Evolutionary conservation across 2,888 invertebrate species (phyloP).

Genomic region (Anagyrus pseudococci): DNA sequence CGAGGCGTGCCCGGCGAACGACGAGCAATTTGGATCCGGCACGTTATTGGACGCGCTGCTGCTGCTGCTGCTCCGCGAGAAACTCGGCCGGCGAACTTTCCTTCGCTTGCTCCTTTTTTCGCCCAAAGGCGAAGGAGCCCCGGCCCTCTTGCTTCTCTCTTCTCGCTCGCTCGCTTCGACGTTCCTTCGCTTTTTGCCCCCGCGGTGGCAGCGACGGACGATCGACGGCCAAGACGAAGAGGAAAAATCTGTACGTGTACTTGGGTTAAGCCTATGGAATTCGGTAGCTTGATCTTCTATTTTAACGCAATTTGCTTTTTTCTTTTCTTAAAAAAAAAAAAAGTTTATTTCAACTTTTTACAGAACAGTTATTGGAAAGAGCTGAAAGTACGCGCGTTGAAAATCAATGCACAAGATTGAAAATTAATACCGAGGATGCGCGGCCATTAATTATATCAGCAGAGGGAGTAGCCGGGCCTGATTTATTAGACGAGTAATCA

Average conservation of each 20-base stretch:
- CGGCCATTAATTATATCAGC: slow-evolving; percentile 29
- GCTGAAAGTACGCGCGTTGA: not conserved
- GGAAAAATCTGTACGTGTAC: not conserved
- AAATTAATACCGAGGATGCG: slow-evolving; percentile 27
- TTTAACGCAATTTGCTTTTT: too few species aligned
- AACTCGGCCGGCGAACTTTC: slow-evolving; percentile 14
- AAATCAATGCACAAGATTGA: slow-evolving; percentile 1
- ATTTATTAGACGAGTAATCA: slow-evolving; percentile 23
- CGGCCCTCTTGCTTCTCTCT: not conserved
- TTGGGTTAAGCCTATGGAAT: not conserved
- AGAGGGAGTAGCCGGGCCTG: slow-evolving; percentile 8
- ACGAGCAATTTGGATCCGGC: slow-evolving; percentile 53
- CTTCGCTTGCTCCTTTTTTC: slow-evolving; percentile 10
- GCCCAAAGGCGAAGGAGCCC: too few species aligned
- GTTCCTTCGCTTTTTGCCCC: too few species aligned
- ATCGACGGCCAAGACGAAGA: not conserved
- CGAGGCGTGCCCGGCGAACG: slow-evolving; percentile 48
- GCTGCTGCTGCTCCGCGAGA: slow-evolving; percentile 11
- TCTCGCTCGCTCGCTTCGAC: slow-evolving; percentile 2
- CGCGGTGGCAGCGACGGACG: too few species aligned
- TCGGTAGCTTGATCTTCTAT: not conserved
- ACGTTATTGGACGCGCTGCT: slow-evolving; percentile 51
- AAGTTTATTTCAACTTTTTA: too few species aligned
- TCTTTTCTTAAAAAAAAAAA: too few species aligned
- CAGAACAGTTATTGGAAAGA: too few species aligned